Conservation (phyloP, 2,113 vertebrate genomes). For the Trematocara macrostoma region DNA sequence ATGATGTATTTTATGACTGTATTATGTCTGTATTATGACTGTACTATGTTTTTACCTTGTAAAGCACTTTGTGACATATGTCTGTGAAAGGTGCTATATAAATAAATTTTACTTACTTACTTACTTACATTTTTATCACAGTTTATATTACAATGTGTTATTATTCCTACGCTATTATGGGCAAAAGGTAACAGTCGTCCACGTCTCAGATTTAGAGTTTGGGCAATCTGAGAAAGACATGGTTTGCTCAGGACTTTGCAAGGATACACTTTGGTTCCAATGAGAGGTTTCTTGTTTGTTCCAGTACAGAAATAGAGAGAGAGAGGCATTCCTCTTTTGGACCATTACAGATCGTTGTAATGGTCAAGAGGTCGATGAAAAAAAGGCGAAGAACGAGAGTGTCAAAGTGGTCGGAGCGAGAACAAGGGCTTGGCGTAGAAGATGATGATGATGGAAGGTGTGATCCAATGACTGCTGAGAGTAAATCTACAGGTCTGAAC, state of each 20-base stretch:
- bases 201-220: background rate
- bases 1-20: no score
- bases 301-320: background rate
- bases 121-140: constrained; percentile 30
- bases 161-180: background rate
- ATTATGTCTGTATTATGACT: no score
- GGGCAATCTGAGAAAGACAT: background rate
- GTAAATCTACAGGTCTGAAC: background rate
- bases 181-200: background rate
- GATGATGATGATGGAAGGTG: background rate
- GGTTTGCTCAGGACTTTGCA: background rate
- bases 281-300: background rate
- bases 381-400: background rate
- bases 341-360: background rate
- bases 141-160: constrained; percentile 25
- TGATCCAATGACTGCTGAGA: background rate
- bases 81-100: no score
- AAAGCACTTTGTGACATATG: no score
- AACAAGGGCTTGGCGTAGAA: background rate
- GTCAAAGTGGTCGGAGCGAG: background rate
- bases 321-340: background rate
- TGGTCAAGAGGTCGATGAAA: background rate
- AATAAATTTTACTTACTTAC: no score
- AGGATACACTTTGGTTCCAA: background rate
- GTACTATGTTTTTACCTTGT: no score